Evolutionary conservation across 2,888 invertebrate genomes (phyloP).

Genomic region (Polydrusus tereticollis): DNA sequence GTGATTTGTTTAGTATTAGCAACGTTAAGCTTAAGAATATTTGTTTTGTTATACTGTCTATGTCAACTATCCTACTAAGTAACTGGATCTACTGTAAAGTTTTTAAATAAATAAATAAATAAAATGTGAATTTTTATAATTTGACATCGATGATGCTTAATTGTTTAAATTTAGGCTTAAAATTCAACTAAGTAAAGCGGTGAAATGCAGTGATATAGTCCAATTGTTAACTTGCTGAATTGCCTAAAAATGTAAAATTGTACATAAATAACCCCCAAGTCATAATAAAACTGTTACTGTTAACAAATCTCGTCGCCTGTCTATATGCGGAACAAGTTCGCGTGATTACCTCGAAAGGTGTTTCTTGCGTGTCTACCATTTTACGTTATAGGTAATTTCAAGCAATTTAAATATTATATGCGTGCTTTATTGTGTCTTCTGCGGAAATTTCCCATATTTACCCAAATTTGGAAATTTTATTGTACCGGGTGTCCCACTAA

Average conservation of each 20-base stretch:
- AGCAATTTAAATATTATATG: slow-evolving; percentile 8
- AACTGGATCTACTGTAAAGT: too few relatives aligned
- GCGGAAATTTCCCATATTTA: not conserved
- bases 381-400: slow-evolving; percentile 6
- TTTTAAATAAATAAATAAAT: too few relatives aligned
- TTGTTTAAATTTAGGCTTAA: too few relatives aligned
- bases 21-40: too few relatives aligned
- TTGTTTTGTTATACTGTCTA: too few relatives aligned
- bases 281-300: slow-evolving; percentile 12
- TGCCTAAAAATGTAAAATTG: not conserved
- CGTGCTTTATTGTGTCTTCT: not conserved
- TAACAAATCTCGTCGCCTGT: slow-evolving; percentile 20
- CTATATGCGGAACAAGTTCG: slow-evolving; percentile 25
- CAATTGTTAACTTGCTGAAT: too few relatives aligned
- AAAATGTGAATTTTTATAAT: too few relatives aligned
- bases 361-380: slow-evolving; percentile 28
- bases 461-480: not conserved
- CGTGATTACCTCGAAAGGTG: slow-evolving; percentile 25
- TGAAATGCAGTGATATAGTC: too few relatives aligned
- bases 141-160: too few relatives aligned
- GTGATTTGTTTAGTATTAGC: too few relatives aligned
- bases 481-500: not conserved
- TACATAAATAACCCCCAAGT: not conserved
- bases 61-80: too few relatives aligned
- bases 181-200: too few relatives aligned